phyloP scores from a whole-genome alignment of 2,888 invertebrate genomes.

The Mythimna impura region DNA sequence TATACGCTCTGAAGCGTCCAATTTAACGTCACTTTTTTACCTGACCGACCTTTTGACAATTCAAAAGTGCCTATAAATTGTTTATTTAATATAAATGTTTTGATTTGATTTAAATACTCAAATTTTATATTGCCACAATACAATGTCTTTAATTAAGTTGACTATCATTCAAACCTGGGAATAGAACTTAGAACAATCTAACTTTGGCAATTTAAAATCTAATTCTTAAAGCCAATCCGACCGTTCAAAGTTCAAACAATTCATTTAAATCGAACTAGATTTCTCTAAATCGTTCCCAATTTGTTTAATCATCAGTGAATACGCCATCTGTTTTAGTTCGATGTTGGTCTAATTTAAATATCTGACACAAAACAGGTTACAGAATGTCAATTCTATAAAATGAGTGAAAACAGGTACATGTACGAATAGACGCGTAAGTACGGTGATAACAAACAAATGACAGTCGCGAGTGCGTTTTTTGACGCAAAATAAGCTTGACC shows the following conservation, averaged over 20 bases:
- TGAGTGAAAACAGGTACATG: too few species aligned
- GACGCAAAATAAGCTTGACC: too few species aligned
- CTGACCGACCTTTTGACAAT: too few species aligned
- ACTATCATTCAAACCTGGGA: background rate
- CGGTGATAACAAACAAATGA: too few species aligned
- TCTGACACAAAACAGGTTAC: background rate
- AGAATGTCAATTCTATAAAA: background rate
- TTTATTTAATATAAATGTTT: too few species aligned
- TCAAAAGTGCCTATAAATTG: too few species aligned
- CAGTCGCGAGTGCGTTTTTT: too few species aligned
- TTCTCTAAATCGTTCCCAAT: conserved; percentile 43
- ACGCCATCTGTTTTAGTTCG: conserved; percentile 33
- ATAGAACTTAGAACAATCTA: conserved; percentile 21
- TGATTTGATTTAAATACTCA: background rate
- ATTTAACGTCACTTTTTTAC: too few species aligned
- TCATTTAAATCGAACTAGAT: conserved; percentile 49
- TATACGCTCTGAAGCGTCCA: too few species aligned
- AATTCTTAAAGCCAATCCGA: conserved; percentile 11
- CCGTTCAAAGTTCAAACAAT: conserved; percentile 36
- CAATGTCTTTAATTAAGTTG: background rate
- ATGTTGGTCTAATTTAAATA: conserved; percentile 26
- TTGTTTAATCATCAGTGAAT: conserved; percentile 45
- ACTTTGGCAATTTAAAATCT: conserved; percentile 26
- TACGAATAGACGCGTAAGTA: too few species aligned
- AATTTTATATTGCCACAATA: background rate